Evolutionary conservation across 2,797 vertebrate species (phyloP), one percentile per base, ranked within the genome.

Genomic region (Lepilemur ruficaudatus): DNA sequence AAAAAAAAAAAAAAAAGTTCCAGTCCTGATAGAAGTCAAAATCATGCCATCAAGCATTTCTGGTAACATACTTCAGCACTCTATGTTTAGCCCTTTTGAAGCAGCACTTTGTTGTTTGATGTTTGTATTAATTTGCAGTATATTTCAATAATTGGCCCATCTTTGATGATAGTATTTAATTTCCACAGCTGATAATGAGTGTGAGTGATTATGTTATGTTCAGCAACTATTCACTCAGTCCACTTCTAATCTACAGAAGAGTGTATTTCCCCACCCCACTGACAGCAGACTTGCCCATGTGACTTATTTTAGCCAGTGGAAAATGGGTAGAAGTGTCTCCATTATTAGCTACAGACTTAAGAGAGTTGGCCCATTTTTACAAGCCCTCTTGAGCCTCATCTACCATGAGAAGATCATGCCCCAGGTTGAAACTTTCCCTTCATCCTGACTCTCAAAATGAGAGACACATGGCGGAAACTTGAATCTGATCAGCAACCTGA

Each of bases 151-250:
- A 80, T 28, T 90, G 76, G 70, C 9, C 32, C n/a, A 73, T 83
- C 80, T 96, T 96, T 96, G 90, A 97, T 78, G 84, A 67, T 46
- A 20, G 35, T 43, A 89, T 93, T 81, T 87, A 89, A 81, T 96
- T 92, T 88, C 55, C 75, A 83, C 48, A 69, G 86, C 52, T 95
- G 89, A 96, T 96, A 95, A 91, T 90, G 84, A 96, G n/a, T 46
- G 61, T 52, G 81, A 79, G 82, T 63, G 38, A 52, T 90, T 76
- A n/a, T 15, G 4, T 55, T 91, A 67, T 76, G 35, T 92, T 81
- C 50, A n/a, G 35, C 52, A 63, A 69, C 57, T 89, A 72, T 52
- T 41, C 46, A 25, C 30, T 30, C 15, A 90, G 18, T 5, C 10
- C 3, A 7, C 17, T n/a, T 76, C 13, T 25, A 15, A 23, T 61